Conservation (phyloP, 2,797 vertebrate species). For the Xyrichtys novacula region DNA sequence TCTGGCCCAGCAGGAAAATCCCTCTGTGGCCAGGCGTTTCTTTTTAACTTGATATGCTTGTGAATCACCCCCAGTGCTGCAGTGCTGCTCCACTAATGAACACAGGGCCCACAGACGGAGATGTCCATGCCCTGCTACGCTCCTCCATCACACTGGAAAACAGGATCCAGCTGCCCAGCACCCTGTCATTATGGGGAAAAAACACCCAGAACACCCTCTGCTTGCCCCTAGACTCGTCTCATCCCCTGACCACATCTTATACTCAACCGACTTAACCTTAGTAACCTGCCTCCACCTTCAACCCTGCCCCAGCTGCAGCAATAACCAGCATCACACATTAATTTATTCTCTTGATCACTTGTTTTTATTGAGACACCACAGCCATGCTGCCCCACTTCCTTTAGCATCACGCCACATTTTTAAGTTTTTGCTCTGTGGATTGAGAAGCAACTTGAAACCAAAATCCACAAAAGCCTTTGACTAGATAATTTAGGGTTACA, state of each 20-base stretch:
- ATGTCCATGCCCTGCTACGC: constrained; percentile 69
- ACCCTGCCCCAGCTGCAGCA: constrained; percentile 36
- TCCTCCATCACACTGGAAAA: constrained; percentile 78
- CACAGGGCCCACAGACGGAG: constrained; percentile 77
- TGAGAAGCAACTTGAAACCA: neutral
- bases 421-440: neutral
- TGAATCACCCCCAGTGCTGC: constrained; percentile 80
- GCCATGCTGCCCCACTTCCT: neutral
- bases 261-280: constrained; percentile 63
- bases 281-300: constrained; percentile 59
- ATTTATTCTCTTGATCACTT: constrained; percentile 13
- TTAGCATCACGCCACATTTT: neutral
- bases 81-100: constrained; percentile 82
- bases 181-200: constrained; percentile 76
- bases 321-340: constrained; percentile 26
- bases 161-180: constrained; percentile 83
- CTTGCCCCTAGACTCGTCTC: constrained; percentile 62
- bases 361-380: constrained; percentile 6
- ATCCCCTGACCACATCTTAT: constrained; percentile 74
- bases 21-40: constrained; percentile 82
- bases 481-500: neutral
- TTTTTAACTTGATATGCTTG: constrained; percentile 87
- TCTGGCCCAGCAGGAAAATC: constrained; percentile 76
- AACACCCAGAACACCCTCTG: constrained; percentile 54
- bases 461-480: neutral